phyloP scores from a whole-genome alignment of 2,888 invertebrate genomes.

The Apeira syringaria region DNA sequence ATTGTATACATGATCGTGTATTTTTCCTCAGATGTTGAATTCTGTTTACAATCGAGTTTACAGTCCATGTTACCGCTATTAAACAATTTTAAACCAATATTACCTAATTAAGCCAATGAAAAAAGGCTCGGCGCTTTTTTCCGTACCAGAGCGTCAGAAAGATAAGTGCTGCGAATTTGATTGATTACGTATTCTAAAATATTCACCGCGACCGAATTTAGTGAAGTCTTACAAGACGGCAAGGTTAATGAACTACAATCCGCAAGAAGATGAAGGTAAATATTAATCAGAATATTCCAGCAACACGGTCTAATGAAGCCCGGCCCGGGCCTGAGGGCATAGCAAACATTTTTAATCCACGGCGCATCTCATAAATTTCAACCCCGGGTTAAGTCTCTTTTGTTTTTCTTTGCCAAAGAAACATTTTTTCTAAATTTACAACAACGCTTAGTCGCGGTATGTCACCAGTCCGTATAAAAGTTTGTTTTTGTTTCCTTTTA shows the following conservation, averaged over 20 bases:
- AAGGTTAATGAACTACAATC: slow-evolving; percentile 67
- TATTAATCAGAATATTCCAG: slow-evolving; percentile 77
- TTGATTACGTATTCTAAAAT: slow-evolving; percentile 39
- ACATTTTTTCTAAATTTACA: slow-evolving; percentile 71
- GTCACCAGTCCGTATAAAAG: slow-evolving; percentile 39
- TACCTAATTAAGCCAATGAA: too few relatives aligned
- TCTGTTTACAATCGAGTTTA: too few relatives aligned
- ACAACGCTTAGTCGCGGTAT: slow-evolving; percentile 57
- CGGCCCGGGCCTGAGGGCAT: slow-evolving; percentile 63
- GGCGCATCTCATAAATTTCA: slow-evolving; percentile 80
- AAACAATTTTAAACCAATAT: too few relatives aligned
- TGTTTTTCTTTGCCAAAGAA: slow-evolving; percentile 72
- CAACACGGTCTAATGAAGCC: slow-evolving; percentile 72
- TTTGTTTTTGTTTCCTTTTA: slow-evolving; percentile 45
- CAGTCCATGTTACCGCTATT: too few relatives aligned
- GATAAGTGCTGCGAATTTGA: slow-evolving; percentile 9
- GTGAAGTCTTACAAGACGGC: slow-evolving; percentile 41
- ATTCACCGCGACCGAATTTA: slow-evolving; percentile 39
- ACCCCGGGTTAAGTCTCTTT: slow-evolving; percentile 69
- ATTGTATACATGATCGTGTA: too few relatives aligned
- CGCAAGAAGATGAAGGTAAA: slow-evolving; percentile 74
- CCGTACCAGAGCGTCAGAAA: too few relatives aligned
- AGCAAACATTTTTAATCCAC: slow-evolving; percentile 80
- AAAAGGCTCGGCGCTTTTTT: too few relatives aligned
- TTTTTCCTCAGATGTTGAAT: too few relatives aligned